phyloP scores from a whole-genome alignment of 2,888 invertebrate genomes.

The Holacanthella duospinosa region DNA sequence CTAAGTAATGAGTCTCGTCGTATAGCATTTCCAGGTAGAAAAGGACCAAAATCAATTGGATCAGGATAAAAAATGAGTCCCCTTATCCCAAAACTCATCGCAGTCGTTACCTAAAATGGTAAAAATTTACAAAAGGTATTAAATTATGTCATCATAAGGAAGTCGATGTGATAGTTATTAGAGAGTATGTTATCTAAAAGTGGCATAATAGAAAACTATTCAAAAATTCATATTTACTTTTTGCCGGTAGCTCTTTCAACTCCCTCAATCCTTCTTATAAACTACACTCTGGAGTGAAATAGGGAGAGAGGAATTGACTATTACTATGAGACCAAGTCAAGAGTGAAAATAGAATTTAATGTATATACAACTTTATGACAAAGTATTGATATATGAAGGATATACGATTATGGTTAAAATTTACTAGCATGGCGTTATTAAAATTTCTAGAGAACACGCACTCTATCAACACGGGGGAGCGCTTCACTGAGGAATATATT shows the following conservation, averaged over 20 bases:
- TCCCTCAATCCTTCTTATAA: not conserved
- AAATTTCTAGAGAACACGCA: not conserved
- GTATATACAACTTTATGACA: not conserved
- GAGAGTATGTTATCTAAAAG: not conserved
- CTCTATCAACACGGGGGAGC: not conserved
- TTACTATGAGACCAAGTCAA: not conserved
- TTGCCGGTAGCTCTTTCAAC: not conserved
- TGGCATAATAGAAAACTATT: not conserved
- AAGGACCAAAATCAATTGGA: conserved; percentile 33
- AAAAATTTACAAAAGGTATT: not conserved
- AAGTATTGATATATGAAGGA: not conserved
- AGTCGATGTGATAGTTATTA: too few relatives aligned
- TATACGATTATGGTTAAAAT: not conserved
- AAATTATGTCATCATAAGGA: not conserved
- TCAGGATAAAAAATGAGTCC: conserved; percentile 36
- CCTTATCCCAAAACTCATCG: conserved; percentile 29
- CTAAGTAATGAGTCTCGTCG: conserved; percentile 31
- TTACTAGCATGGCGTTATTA: not conserved
- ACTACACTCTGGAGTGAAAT: not conserved
- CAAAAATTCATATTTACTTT: not conserved
- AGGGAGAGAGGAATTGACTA: too few relatives aligned
- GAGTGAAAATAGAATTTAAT: not conserved
- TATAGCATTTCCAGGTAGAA: conserved; percentile 26
- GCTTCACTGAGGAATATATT: too few relatives aligned
- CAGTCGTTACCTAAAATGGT: conserved; percentile 25